Evolutionary conservation across 1,140 invertebrate species (phyloP).

Genomic region (Euschistus heros): DNA sequence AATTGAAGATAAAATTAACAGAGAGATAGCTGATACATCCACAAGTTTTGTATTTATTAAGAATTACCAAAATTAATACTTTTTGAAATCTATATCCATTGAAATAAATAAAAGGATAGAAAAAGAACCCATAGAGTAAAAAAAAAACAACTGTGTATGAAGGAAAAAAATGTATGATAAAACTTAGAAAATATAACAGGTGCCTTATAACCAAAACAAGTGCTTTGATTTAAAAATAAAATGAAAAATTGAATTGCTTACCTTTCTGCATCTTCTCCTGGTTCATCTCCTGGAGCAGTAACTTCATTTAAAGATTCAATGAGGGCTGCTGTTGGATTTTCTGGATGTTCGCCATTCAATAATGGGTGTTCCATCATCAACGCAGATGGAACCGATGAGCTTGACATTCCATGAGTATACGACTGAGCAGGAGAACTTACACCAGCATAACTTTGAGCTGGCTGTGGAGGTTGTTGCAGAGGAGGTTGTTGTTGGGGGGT

Average conservation of each 20-base stretch:
- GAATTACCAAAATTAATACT: background rate
- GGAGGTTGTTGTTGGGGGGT: constrained; percentile 38
- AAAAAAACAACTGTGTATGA: background rate
- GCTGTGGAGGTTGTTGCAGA: constrained; percentile 37
- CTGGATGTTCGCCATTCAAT: constrained; percentile 23
- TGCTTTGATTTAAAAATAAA: constrained; percentile 6
- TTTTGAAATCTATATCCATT: background rate
- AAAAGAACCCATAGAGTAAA: background rate
- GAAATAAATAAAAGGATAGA: background rate
- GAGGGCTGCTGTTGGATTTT: constrained; percentile 35
- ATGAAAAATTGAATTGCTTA: constrained; percentile 33
- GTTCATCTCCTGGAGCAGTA: constrained; percentile 37
- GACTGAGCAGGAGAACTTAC: constrained; percentile 14
- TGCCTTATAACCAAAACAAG: constrained; percentile 1
- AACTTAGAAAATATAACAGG: background rate
- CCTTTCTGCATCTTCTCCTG: constrained; percentile 54
- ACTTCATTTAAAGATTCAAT: constrained; percentile 40
- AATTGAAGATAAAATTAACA: too few relatives aligned
- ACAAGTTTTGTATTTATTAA: too few relatives aligned
- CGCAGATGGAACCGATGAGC: constrained; percentile 26
- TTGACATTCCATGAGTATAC: constrained; percentile 20
- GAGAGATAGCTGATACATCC: too few relatives aligned
- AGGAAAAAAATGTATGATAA: background rate
- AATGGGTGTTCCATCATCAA: constrained; percentile 20
- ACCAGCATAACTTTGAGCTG: constrained; percentile 31